phyloP scores from a whole-genome alignment of 2,113 vertebrate species.

The Theropithecus gelada region DNA sequence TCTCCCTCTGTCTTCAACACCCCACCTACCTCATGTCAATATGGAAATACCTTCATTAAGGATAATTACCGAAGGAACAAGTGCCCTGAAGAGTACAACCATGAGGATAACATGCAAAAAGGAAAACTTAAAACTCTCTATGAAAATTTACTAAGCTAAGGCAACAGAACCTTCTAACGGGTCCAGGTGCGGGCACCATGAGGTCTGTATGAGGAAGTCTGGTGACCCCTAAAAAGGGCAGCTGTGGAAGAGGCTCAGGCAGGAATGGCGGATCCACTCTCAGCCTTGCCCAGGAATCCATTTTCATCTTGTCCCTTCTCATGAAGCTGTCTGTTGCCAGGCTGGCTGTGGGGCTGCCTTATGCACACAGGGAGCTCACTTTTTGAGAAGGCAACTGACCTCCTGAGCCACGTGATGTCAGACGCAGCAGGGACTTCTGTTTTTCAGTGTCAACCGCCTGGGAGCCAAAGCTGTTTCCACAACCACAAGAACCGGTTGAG shows the following conservation, averaged over 20 bases:
- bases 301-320: slow-evolving; percentile 93
- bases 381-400: slow-evolving; percentile 95
- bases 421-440: slow-evolving; percentile 93
- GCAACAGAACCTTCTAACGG: slow-evolving; percentile 76
- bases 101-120: slow-evolving; percentile 69
- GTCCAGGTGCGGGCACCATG: slow-evolving; percentile 80
- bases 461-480: slow-evolving; percentile 94
- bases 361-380: slow-evolving; percentile 94
- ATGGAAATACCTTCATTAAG: slow-evolving; percentile 74
- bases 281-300: slow-evolving; percentile 92
- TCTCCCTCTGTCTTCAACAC: slow-evolving; percentile 80
- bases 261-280: slow-evolving; percentile 80
- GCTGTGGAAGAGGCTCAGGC: slow-evolving; percentile 81
- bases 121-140: slow-evolving; percentile 37
- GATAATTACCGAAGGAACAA: slow-evolving; percentile 57
- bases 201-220: slow-evolving; percentile 62
- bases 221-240: slow-evolving; percentile 68
- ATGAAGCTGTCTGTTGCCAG: slow-evolving; percentile 92
- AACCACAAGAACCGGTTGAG: slow-evolving; percentile 91
- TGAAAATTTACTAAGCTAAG: slow-evolving; percentile 81
- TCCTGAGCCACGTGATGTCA: slow-evolving; percentile 96
- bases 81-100: slow-evolving; percentile 74
- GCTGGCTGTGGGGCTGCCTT: slow-evolving; percentile 94
- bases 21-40: slow-evolving; percentile 83
- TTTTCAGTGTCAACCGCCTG: slow-evolving; percentile 94